Base-by-base conservation (phyloP, 2,797 vertebrate species). In the Acipenser transmontanus region DNA sequence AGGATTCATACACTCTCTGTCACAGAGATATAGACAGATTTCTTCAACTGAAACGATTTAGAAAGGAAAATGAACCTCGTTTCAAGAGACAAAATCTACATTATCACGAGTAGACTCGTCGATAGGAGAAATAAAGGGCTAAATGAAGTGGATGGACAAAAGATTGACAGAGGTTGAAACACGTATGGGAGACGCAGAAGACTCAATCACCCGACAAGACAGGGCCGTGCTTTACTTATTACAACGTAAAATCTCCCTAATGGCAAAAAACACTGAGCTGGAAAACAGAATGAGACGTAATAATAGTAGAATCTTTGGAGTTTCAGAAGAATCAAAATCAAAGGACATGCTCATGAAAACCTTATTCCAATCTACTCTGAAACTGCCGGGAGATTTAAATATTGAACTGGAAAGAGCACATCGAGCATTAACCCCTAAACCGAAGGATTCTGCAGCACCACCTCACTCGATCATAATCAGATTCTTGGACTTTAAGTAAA, bases 401-500 rank as follows among this genome's bases (percentile, higher is more conserved):
- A 34, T 34, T 34, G 34, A 34, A 34, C 2, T 34, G 34, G 34
- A 34, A 34, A 69, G 65, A 63, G 68, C 59, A 1, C 65, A 17
- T 3, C 0, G 47, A 6, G 67, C 65, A 2, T 49, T 69, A 47
- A 68, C 59, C 5, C 47, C 8, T 52, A 73, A 63, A 50, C 66
- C 67, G 0, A 9, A 63, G 8, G 50, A 70, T 1, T 68, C 0
- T 34, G 34, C 34, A 34, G 17, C 47, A 4, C 59, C 71, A 1
- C 59, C 52, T 0, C 47, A 49, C 0, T 68, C 62, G 2, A 71
- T 75, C 0, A 64, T 61, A 0, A 47, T 71, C 10, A 7, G 66
- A 8, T 62, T 17, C 56, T 10, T 7, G 11, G 54, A 72, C 59
- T 73, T 57, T 12, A 62, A 9, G n/a, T 70, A 2, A 67, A 70